These are phyloP conservation scores for Neomicropteryx cornuta DNA, from an alignment of 1,140 invertebrate genomes.

Conservation along the genomic window DNA sequence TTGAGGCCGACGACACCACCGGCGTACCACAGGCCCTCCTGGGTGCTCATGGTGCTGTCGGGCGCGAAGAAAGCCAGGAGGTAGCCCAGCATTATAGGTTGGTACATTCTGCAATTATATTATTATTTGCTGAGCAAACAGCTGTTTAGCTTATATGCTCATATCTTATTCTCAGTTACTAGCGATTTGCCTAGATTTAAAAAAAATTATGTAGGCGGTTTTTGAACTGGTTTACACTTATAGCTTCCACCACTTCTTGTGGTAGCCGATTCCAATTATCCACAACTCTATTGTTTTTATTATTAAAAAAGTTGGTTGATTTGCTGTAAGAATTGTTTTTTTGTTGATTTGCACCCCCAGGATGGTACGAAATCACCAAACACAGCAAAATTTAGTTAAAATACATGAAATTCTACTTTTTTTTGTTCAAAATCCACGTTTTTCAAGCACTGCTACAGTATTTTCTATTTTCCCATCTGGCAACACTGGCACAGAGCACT, in stretches of 20 bases:
- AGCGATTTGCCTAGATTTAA: neutral
- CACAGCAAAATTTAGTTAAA: too few species aligned
- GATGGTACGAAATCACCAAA: too few species aligned
- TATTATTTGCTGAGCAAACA: neutral
- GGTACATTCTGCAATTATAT: conserved; percentile 17
- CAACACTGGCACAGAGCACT: too few species aligned
- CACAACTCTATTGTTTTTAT: neutral
- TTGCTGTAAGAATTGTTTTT: too few species aligned
- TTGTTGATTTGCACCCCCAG: too few species aligned
- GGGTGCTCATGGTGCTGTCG: conserved; percentile 20
- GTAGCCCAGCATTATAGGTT: conserved; percentile 42
- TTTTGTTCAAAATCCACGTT: too few species aligned
- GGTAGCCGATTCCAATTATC: conserved; percentile 23
- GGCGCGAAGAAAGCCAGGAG: conserved; percentile 41
- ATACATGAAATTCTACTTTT: too few species aligned
- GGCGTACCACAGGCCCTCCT: conserved; percentile 44
- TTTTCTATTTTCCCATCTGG: too few species aligned
- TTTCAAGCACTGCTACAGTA: neutral
- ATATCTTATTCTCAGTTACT: neutral
- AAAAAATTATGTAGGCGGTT: neutral
- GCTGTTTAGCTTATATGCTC: neutral
- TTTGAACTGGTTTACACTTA: neutral
- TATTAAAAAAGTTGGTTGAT: conserved; percentile 1
- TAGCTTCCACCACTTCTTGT: neutral
- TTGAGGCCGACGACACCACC: conserved; percentile 44